phyloP scores from a whole-genome alignment of 2,888 invertebrate genomes.

The Trissonchulus sp. region DNA sequence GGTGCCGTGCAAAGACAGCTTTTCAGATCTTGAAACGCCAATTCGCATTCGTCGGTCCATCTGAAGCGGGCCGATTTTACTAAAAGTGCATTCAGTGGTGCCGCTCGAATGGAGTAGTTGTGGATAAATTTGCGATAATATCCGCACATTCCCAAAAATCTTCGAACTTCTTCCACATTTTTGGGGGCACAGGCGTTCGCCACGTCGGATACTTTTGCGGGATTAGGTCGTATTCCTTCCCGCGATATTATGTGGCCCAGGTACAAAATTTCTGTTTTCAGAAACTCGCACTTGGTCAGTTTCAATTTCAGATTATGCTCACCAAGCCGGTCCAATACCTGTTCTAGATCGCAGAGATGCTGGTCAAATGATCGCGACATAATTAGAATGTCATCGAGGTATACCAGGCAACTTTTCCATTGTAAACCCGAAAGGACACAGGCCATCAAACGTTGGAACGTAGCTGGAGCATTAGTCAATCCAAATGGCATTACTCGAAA shows the following conservation, averaged over 20 bases:
- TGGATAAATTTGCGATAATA: slow-evolving; percentile 10
- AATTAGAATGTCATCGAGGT: too few relatives aligned
- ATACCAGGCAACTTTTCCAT: not conserved
- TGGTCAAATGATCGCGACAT: not conserved
- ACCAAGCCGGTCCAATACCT: slow-evolving; percentile 25
- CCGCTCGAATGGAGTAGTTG: not conserved
- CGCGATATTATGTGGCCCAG: slow-evolving; percentile 20
- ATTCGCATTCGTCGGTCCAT: too few relatives aligned
- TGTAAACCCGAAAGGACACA: not conserved
- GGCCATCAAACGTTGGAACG: slow-evolving; percentile 7
- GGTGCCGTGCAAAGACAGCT: too few relatives aligned
- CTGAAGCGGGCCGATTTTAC: too few relatives aligned
- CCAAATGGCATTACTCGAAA: not conserved
- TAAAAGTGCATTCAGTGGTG: too few relatives aligned
- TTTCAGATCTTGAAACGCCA: too few relatives aligned
- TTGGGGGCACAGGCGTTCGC: not conserved
- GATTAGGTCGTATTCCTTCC: too few relatives aligned
- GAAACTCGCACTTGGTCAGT: slow-evolving; percentile 12
- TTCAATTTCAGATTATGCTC: slow-evolving; percentile 10
- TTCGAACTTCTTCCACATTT: not conserved
- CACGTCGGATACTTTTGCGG: not conserved
- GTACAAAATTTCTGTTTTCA: not conserved
- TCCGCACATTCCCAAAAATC: not conserved
- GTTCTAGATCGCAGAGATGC: slow-evolving; percentile 16
- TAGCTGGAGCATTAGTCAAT: not conserved